A percentile compares a stretch with the other conserved stretches of the same genome.
phyloP scores from a whole-genome alignment of 1,140 invertebrate genomes.

The Drosophila repletoides region DNA sequence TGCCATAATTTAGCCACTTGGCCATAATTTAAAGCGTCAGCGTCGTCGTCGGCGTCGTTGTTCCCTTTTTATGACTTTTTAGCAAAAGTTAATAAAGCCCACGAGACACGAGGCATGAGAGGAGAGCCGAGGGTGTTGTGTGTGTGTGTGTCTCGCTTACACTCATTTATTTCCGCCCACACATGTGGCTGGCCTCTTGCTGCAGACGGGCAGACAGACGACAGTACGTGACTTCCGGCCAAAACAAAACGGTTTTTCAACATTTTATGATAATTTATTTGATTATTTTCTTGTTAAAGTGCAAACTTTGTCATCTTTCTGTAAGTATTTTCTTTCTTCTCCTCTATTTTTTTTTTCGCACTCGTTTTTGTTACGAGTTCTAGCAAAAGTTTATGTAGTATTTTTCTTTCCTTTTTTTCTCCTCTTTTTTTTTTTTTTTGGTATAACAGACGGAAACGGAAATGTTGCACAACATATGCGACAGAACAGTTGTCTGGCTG shows the following conservation, averaged over 20 bases:
- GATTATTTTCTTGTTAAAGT: conserved; percentile 80
- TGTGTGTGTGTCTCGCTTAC: too few relatives aligned
- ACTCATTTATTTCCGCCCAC: not conserved
- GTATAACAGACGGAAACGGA: conserved; percentile 64
- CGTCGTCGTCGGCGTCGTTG: conserved; percentile 14
- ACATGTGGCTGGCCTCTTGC: conserved; percentile 29
- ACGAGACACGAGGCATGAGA: too few relatives aligned
- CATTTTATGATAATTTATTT: conserved; percentile 80
- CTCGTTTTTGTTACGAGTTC: conserved; percentile 46
- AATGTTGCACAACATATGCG: conserved; percentile 79
- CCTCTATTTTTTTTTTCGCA: conserved; percentile 14
- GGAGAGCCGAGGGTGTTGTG: too few relatives aligned
- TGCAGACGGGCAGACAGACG: too few relatives aligned
- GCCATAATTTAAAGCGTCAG: conserved; percentile 74
- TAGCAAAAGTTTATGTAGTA: conserved; percentile 50
- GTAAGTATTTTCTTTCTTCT: not conserved
- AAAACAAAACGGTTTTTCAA: conserved; percentile 76
- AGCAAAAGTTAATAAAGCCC: conserved; percentile 43
- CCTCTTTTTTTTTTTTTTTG: conserved; percentile 13
- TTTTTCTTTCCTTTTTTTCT: conserved; percentile 9
- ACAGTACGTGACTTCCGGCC: conserved; percentile 79
- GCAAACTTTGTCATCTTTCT: conserved; percentile 71
- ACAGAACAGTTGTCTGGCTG: conserved; percentile 29
- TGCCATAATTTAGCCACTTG: conserved; percentile 77
- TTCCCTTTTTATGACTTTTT: conserved; percentile 20